These are phyloP conservation scores for Gymnobelideus leadbeateri DNA, from an alignment of 2,113 vertebrate species.

Conservation along the genomic window DNA sequence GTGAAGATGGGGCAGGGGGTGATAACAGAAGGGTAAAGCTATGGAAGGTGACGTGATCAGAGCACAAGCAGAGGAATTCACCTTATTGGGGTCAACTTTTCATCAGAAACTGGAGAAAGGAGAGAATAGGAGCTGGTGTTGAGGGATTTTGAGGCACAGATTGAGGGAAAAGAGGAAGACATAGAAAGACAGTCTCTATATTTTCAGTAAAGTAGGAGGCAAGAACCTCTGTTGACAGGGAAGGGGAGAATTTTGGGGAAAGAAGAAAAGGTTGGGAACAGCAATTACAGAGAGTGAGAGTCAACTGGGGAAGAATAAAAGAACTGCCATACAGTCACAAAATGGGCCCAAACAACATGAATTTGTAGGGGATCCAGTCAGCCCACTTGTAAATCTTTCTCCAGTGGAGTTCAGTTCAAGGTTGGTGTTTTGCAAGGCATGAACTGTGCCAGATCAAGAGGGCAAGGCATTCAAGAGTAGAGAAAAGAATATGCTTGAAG, in stretches of 20 bases:
- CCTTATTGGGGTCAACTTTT: not conserved
- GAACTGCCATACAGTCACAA: not conserved
- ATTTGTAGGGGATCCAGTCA: not conserved
- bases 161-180: too few species aligned
- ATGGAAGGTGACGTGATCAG: not conserved
- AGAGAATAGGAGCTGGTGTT: too few species aligned
- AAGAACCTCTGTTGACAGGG: not conserved
- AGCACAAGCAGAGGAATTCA: not conserved
- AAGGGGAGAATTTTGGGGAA: not conserved
- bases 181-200: too few species aligned
- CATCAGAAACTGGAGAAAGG: not conserved
- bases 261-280: not conserved
- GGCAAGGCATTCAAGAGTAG: not conserved
- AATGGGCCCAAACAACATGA: not conserved
- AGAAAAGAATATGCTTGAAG: not conserved
- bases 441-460: not conserved
- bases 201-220: not conserved
- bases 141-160: too few species aligned
- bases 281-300: not conserved
- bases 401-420: not conserved
- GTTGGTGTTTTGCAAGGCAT: not conserved
- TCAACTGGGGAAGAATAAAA: not conserved
- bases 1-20: not conserved
- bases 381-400: not conserved
- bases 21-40: too few species aligned